Base-by-base conservation (phyloP, 2,113 vertebrate species). In the Canis aureus region DNA sequence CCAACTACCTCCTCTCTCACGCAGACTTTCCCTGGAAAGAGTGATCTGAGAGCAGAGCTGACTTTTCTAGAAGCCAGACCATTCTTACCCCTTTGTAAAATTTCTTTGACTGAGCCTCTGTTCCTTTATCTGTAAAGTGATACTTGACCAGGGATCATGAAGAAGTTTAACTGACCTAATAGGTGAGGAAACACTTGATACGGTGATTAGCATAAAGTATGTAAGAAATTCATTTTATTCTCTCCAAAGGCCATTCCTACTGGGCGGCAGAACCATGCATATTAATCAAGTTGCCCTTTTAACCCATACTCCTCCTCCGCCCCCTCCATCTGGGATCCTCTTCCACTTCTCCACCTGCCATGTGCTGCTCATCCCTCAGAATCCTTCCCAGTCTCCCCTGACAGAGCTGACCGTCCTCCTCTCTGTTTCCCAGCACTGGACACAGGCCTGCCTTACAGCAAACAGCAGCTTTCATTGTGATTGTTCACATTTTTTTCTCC, bases 101-200 rank as follows among this genome's bases (percentile, higher is more conserved):
- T 60, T 66, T 93, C 49, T 95, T 87, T 80, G 51, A 74, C 12
- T 79, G 22, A 64, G 19, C 35, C 80, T 87, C 53, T 15, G 32
- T 92, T 92, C 71, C 32, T 43, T 89, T 88, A 69, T 78, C 79
- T 90, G 32, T 38, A 60, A 89, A 86, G 53, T 55, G 4, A 81
- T 67, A 79, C 67, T 29, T 79, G 38, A 74, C 27, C 23, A 29
- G 69, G 60, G 43, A 57, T 59, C 91, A 59, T n/a, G 23, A 67
- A 82, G 59, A 97, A 32, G 11, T 27, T 89, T 82, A 43, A 73
- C 27, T 64, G 38, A 89, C 55, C 60, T 55, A 74, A 67, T 38
- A n/a, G 16, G 27, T 49, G 79, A 67, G 88, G 92, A 78, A 69
- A 17, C 32, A 11, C 43, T 16, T 35, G 32, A 27, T 25, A 76